Base-by-base conservation (phyloP, 2,797 vertebrate species). In the Rallus crepitans region DNA sequence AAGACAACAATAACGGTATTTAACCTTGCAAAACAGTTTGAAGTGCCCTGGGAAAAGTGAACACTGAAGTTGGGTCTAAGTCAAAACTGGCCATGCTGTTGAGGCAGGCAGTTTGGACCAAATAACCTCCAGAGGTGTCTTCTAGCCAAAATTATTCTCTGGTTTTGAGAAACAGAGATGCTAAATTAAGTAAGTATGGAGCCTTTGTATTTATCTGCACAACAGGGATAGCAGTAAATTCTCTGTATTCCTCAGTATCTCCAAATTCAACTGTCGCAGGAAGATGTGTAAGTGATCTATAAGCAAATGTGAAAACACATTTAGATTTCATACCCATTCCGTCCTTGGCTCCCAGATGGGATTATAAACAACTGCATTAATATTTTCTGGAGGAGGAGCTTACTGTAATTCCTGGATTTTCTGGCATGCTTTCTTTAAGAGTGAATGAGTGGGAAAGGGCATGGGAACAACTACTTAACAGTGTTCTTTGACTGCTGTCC, bases 401-500 rank as follows among this genome's bases (percentile, higher is more conserved):
- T 82, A 76, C 20, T 68, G 28, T 56, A 89, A 87, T 16, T 82
- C 53, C 60, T 95, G 85, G 60, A 87, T 71, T 82, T 82, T 78
- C 75, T 94, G 90, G 88, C 91, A 87, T 70, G 19, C 25, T 73
- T 93, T 63, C 75, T 95, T 68, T 53, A 83, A 77, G 25, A 84
- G 63, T 5, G 78, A 92, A 88, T 60, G 52, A 89, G 70, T 93
- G 89, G 70, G 83, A 90, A 93, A 91, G 86, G 30, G 66, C 82
- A 92, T 93, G 90, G 80, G 90, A 97, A 93, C 28, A 84, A 91
- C 57, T 80, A 60, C 47, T 73, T 42, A 94, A 25, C 56, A 73
- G 52, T 59, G 21, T 90, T 96, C 87, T 95, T 95, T 93, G 85
- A 95, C 84, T 84, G 86, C 73, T 89, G 31, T 84, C 88, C 93